Conservation (phyloP, 2,888 invertebrate genomes). For the Cheilosia grossa region DNA sequence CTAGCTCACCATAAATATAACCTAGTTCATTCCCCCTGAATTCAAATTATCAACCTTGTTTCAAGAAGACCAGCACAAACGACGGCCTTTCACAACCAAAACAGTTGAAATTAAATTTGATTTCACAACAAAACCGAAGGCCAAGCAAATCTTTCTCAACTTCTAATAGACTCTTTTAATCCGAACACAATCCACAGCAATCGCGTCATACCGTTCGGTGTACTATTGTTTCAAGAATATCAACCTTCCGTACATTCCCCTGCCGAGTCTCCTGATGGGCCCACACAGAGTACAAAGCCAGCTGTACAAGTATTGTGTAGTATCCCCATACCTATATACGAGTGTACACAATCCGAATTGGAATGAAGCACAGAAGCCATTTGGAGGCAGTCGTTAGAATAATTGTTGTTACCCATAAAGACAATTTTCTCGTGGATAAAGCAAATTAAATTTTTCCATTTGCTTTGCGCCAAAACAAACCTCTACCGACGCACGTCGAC, state of each 20-base stretch:
- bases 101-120: constrained; percentile 25
- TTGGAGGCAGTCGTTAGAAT: constrained; percentile 64
- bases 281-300: background rate
- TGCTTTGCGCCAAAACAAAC: constrained; percentile 50
- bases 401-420: constrained; percentile 69
- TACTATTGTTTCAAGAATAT: constrained; percentile 4
- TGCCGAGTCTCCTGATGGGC: constrained; percentile 9
- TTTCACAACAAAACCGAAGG: background rate
- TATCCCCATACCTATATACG: background rate
- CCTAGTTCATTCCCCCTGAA: background rate
- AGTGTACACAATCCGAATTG: background rate
- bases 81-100: background rate
- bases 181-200: constrained; percentile 19
- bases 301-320: background rate
- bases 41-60: constrained; percentile 31
- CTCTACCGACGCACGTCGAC: background rate
- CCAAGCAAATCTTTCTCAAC: constrained; percentile 20
- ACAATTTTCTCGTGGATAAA: constrained; percentile 60
- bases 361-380: constrained; percentile 48
- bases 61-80: background rate
- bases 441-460: constrained; percentile 71
- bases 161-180: constrained; percentile 33
- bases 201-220: background rate
- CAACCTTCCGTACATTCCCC: background rate
- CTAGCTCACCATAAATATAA: too few species aligned